Evolutionary conservation across 2,113 vertebrate species (phyloP).

Genomic region (Ellobius talpinus): DNA sequence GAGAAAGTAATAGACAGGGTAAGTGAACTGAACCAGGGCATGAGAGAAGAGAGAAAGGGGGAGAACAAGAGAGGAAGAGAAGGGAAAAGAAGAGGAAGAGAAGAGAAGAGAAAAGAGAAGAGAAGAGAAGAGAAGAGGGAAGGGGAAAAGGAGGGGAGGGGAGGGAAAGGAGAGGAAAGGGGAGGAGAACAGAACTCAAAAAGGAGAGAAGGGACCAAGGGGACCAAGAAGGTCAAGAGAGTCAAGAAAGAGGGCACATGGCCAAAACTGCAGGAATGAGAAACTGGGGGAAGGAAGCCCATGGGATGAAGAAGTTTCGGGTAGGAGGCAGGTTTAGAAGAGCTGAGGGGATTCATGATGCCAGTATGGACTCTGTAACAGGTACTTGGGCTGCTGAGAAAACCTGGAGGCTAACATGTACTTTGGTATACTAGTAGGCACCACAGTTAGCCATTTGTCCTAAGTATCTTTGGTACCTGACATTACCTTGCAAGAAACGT

Average conservation of each 20-base stretch:
- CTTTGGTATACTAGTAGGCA: neutral
- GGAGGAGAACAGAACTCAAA: no score
- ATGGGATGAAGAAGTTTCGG: neutral
- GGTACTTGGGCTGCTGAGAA: neutral
- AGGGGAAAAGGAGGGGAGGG: no score
- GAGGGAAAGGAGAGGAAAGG: no score
- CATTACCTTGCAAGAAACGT: no score
- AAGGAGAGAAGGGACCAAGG: neutral
- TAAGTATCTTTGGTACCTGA: neutral
- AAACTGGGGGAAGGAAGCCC: neutral
- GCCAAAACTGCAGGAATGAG: neutral
- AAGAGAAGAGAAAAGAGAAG: no score
- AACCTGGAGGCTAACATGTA: fast-evolving
- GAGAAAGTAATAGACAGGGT: neutral
- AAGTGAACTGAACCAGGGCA: neutral
- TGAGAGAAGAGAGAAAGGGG: neutral
- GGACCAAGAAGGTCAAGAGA: neutral
- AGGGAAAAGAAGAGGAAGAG: no score
- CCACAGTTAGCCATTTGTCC: no score
- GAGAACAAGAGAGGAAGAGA: neutral
- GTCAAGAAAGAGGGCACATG: neutral
- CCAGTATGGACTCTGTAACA: no score
- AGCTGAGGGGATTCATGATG: neutral
- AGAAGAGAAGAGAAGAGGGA: no score
- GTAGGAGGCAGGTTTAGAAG: neutral